phyloP scores from a whole-genome alignment of 2,113 vertebrate species.

The Vulpes vulpes region DNA sequence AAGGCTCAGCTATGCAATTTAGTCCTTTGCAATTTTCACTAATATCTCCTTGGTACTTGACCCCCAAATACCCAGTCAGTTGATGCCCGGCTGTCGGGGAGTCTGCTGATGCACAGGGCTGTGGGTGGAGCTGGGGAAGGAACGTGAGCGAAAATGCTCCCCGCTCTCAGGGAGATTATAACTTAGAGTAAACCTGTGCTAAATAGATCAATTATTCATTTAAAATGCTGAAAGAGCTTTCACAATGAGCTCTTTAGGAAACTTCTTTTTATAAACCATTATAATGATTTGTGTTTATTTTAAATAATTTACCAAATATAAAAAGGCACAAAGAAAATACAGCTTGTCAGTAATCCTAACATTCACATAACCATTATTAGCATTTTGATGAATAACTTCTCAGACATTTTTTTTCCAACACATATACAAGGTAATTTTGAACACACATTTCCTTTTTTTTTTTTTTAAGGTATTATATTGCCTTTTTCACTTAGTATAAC shows the following conservation, averaged over 20 bases:
- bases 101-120: neutral
- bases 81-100: neutral
- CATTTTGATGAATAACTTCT: neutral
- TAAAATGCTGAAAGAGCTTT: neutral
- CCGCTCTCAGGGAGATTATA: neutral
- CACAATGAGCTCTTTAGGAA: neutral
- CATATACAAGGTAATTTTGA: neutral
- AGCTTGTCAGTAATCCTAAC: neutral
- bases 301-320: neutral
- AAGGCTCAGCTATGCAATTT: slow-evolving; percentile 44
- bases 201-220: neutral
- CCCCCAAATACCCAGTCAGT: neutral
- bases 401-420: neutral
- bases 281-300: slow-evolving; percentile 31
- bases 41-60: neutral
- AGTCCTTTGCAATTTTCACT: slow-evolving; percentile 26
- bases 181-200: neutral
- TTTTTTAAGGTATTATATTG: neutral
- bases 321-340: neutral
- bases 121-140: neutral
- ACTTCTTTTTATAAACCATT: neutral
- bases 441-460: neutral
- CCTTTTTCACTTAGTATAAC: neutral
- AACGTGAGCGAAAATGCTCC: neutral
- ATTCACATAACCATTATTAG: neutral